Percentiles rank a stretch among this genome's conserved stretches.
Conservation (phyloP, 2,888 invertebrate genomes). For the Acrobasis suavella region DNA sequence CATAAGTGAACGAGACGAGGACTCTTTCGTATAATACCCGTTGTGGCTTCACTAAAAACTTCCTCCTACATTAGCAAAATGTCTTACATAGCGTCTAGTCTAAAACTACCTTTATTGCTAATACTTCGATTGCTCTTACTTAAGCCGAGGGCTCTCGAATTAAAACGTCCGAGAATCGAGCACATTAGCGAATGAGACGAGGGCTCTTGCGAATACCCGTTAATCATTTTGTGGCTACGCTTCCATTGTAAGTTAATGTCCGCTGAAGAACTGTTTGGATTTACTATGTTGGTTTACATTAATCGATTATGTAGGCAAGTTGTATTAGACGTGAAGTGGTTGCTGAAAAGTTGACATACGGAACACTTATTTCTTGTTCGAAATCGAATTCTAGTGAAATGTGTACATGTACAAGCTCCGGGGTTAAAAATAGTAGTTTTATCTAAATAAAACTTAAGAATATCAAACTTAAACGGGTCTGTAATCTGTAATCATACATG, state of each 20-base stretch:
- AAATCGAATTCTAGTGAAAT: no score
- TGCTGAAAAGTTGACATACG: no score
- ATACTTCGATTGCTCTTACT: conserved; percentile 43
- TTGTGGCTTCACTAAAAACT: conserved; percentile 29
- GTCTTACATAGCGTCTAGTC: neutral
- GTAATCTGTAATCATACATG: no score
- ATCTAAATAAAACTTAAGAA: no score
- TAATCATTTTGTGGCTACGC: conserved; percentile 45
- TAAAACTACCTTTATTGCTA: conserved; percentile 32
- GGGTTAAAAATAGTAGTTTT: no score
- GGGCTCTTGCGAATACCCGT: conserved; percentile 62
- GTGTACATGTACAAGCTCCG: no score
- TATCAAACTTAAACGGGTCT: no score
- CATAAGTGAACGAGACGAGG: conserved; percentile 48
- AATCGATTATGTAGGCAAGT: neutral
- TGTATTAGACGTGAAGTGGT: neutral
- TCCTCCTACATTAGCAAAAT: neutral
- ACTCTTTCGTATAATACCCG: conserved; percentile 62
- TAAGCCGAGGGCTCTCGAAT: conserved; percentile 51
- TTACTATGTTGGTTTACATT: neutral
- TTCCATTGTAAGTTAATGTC: conserved; percentile 10
- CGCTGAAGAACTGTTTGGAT: neutral
- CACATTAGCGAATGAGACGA: conserved; percentile 49
- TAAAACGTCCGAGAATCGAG: conserved; percentile 50
- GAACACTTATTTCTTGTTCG: no score